Percentiles rank a stretch among this genome's conserved stretches.
phyloP scores from a whole-genome alignment of 1,140 invertebrate genomes.

The Drosophila nasuta region DNA sequence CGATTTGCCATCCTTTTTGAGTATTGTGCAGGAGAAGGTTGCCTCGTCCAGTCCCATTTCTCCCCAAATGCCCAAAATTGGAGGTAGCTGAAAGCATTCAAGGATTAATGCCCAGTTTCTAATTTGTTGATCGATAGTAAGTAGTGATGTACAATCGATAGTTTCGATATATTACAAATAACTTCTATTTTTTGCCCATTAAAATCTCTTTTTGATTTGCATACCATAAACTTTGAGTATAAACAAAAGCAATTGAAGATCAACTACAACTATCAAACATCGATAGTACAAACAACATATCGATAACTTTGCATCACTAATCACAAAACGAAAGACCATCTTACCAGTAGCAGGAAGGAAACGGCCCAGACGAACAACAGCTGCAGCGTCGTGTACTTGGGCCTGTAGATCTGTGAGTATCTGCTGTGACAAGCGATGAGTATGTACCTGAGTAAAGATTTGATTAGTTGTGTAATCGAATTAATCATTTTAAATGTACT shows the following conservation, averaged over 20 bases:
- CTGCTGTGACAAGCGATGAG: conserved; percentile 91
- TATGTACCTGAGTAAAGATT: conserved; percentile 88
- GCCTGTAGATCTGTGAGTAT: conserved; percentile 91
- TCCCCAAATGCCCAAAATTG: conserved; percentile 93
- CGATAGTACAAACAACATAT: background rate
- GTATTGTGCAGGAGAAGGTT: conserved; percentile 94
- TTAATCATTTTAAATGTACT: background rate
- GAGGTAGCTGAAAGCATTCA: conserved; percentile 89
- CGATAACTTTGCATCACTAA: too few species aligned
- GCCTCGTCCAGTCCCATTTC: conserved; percentile 90
- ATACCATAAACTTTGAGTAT: too few species aligned
- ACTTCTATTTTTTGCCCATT: too few species aligned
- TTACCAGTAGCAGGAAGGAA: conserved; percentile 88
- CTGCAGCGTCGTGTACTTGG: conserved; percentile 90
- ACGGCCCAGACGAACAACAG: conserved; percentile 91
- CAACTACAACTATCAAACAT: background rate
- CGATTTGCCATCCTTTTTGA: conserved; percentile 90
- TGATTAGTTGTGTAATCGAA: background rate
- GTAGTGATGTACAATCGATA: too few species aligned
- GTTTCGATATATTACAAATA: too few species aligned
- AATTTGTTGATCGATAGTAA: too few species aligned
- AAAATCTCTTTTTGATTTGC: too few species aligned
- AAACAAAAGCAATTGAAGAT: too few species aligned
- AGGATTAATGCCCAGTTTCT: too few species aligned
- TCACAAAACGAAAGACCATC: conserved; percentile 29